These are phyloP conservation scores for Drosophila paranaensis DNA, from an alignment of 2,888 invertebrate species.

Conservation along the genomic window DNA sequence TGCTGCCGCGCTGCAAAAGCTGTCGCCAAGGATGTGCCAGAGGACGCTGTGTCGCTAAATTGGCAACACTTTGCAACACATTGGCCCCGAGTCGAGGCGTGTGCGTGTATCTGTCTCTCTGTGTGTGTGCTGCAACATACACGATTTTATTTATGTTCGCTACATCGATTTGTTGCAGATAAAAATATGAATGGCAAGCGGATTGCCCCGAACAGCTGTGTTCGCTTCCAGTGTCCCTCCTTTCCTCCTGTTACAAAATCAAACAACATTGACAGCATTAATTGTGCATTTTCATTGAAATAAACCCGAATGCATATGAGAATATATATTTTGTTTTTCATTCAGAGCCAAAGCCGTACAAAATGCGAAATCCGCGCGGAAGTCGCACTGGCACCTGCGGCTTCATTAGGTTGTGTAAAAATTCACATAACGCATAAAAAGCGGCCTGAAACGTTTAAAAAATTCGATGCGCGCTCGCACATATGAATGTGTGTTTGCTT, in stretches of 20 bases:
- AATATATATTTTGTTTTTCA: neutral
- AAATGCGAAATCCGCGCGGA: conserved; percentile 15
- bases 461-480: neutral
- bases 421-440: conserved; percentile 23
- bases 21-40: conserved; percentile 20
- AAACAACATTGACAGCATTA: conserved; percentile 4
- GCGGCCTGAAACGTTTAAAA: conserved; percentile 7
- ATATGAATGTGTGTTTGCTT: conserved; percentile 18
- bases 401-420: conserved; percentile 22
- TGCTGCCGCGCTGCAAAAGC: conserved; percentile 37
- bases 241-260: neutral
- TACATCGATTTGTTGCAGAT: conserved; percentile 11
- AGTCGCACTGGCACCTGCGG: conserved; percentile 22
- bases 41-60: conserved; percentile 13
- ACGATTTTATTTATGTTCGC: neutral
- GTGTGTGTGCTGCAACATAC: neutral
- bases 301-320: neutral
- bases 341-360: conserved; percentile 10
- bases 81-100: conserved; percentile 5
- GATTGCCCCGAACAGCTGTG: neutral
- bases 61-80: conserved; percentile 43
- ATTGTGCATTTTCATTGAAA: conserved; percentile 24
- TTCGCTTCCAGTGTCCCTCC: neutral
- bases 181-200: neutral
- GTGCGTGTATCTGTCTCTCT: neutral